Conservation (phyloP, 2,888 invertebrate genomes). For the Drosophila fulvimacula region DNA sequence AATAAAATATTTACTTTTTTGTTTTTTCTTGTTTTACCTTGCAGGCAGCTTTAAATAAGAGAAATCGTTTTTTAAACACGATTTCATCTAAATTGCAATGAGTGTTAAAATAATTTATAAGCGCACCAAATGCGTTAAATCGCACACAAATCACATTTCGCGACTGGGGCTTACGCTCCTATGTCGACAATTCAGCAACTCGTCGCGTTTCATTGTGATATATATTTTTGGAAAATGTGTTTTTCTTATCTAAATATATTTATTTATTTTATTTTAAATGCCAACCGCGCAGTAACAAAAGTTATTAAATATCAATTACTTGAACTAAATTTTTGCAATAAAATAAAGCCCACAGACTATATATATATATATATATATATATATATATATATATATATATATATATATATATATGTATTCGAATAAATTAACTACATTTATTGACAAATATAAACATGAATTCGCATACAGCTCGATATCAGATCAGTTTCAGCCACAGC, state of each 20-base stretch:
- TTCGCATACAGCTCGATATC: slow-evolving; percentile 20
- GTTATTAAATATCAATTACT: background rate
- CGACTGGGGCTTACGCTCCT: slow-evolving; percentile 14
- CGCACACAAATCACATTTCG: slow-evolving; percentile 55
- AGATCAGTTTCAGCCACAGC: slow-evolving; percentile 27
- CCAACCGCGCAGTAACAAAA: background rate
- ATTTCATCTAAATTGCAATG: slow-evolving; percentile 65
- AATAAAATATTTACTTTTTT: slow-evolving; percentile 17
- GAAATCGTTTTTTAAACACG: slow-evolving; percentile 45
- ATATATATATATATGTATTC: background rate
- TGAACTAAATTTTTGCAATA: too few relatives aligned
- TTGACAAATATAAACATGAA: slow-evolving; percentile 3
- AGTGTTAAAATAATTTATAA: slow-evolving; percentile 62
- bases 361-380: background rate
- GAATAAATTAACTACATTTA: background rate
- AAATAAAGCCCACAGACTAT: background rate
- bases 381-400: background rate
- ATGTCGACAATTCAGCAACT: slow-evolving; percentile 32
- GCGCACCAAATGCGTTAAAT: slow-evolving; percentile 38
- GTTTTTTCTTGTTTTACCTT: slow-evolving; percentile 24
- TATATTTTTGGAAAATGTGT: slow-evolving; percentile 17
- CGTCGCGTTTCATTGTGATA: slow-evolving; percentile 12
- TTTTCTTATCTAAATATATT: slow-evolving; percentile 3
- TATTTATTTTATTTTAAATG: slow-evolving; percentile 20
- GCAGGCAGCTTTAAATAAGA: slow-evolving; percentile 28